Conservation (phyloP, 1,140 invertebrate species). For the Bombus pascuorum region DNA sequence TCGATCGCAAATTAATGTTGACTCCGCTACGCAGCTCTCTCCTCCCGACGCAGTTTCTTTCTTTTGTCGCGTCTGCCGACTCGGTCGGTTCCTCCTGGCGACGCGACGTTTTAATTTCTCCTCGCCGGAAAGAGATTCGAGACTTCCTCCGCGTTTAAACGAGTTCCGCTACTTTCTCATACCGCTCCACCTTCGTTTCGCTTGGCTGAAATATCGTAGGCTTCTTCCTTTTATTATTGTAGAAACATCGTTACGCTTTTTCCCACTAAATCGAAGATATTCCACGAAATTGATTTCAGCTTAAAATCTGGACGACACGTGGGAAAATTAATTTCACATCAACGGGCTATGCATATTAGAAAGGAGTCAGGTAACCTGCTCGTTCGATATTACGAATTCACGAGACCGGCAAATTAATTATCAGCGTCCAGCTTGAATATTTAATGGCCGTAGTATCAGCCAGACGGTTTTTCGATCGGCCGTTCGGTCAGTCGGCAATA, state of each 20-base stretch:
- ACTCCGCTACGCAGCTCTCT: not conserved
- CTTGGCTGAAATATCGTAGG: no score
- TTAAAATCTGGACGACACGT: not conserved
- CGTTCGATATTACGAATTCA: not conserved
- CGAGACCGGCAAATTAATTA: constrained; percentile 23
- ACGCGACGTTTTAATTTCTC: constrained; percentile 25
- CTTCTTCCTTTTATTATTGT: no score
- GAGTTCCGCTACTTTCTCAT: not conserved
- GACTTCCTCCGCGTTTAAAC: not conserved
- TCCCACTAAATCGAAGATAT: not conserved
- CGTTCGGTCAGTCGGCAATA: constrained; percentile 56
- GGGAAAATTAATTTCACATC: constrained; percentile 7
- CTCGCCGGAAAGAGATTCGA: not conserved
- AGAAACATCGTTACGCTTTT: no score
- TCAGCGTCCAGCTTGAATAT: not conserved
- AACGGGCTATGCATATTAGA: not conserved
- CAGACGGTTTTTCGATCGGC: constrained; percentile 25
- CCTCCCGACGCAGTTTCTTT: not conserved
- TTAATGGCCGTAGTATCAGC: not conserved
- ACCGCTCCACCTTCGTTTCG: no score
- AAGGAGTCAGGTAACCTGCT: no score
- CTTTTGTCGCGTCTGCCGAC: not conserved
- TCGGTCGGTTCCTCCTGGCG: not conserved
- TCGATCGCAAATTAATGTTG: constrained; percentile 71
- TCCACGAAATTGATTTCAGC: not conserved